A percentile compares a stretch with the other conserved stretches of the same genome.
These are phyloP conservation scores for Pachyuromys duprasi DNA, from an alignment of 2,797 vertebrate genomes.

Conservation along the genomic window DNA sequence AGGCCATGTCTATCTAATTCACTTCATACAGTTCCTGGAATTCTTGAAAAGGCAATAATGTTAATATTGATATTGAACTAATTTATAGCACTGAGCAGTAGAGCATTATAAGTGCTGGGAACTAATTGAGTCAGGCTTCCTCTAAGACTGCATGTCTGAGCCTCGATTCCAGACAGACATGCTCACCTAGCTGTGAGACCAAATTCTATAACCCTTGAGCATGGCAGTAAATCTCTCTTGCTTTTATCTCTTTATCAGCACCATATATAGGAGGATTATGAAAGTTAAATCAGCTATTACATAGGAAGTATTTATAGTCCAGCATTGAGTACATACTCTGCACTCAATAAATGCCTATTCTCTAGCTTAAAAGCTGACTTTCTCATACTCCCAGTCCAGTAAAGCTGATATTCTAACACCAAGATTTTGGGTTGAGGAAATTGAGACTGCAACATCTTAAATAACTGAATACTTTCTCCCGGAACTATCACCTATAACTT, in stretches of 20 bases:
- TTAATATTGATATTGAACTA: background rate
- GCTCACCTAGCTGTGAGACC: too few relatives aligned
- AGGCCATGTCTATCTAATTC: background rate
- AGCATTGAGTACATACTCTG: background rate
- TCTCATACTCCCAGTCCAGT: background rate
- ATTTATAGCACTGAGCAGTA: background rate
- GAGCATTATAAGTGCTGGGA: background rate
- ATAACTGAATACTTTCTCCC: background rate
- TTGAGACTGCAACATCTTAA: conserved; percentile 16
- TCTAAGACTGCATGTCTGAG: background rate
- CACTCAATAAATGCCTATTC: conserved; percentile 24
- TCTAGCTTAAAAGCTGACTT: background rate
- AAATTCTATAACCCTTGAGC: background rate
- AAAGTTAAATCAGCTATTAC: background rate
- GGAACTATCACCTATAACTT: background rate
- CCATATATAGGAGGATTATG: background rate
- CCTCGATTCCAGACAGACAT: background rate
- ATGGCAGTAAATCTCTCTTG: background rate
- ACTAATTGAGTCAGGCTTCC: background rate
- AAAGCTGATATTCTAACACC: background rate
- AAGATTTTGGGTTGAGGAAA: background rate
- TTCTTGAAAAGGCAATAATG: background rate
- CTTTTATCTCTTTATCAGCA: background rate
- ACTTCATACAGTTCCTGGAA: background rate
- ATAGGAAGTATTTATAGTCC: background rate